Conservation (phyloP, 2,113 vertebrate genomes). For the Gymnarchus niloticus region DNA sequence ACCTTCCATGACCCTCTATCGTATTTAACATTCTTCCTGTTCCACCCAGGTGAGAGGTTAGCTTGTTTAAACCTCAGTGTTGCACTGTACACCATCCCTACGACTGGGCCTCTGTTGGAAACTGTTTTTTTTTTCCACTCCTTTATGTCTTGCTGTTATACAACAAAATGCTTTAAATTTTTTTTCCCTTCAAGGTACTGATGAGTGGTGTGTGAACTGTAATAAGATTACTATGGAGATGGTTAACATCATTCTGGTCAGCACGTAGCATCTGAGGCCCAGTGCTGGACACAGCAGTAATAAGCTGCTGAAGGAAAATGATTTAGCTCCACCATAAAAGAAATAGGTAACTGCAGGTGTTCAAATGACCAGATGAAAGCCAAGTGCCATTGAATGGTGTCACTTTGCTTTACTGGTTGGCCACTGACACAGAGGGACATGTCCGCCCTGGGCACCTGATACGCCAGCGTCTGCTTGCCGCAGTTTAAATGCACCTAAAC, state of each 20-base stretch:
- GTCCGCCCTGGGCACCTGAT: neutral
- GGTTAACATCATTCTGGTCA: neutral
- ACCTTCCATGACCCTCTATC: neutral
- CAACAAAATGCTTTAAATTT: neutral
- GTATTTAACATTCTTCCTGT: neutral
- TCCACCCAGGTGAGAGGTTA: neutral
- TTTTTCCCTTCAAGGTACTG: neutral
- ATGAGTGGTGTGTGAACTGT: neutral
- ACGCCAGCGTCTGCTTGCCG: neutral
- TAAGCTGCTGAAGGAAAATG: no score
- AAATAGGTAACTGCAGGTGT: neutral
- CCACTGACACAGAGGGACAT: neutral
- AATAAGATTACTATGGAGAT: neutral
- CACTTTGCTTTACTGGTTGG: no score
- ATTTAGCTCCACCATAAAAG: neutral
- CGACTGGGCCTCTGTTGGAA: neutral
- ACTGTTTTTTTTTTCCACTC: no score
- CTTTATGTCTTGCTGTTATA: neutral
- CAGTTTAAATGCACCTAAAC: slow-evolving; percentile 13
- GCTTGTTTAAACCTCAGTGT: neutral
- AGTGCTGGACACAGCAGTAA: neutral
- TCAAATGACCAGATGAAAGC: neutral
- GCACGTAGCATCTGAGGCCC: neutral
- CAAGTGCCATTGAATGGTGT: neutral
- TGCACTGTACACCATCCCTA: neutral